phyloP scores from a whole-genome alignment of 2,797 vertebrate species.

The Pipistrellus pygmaeus region DNA sequence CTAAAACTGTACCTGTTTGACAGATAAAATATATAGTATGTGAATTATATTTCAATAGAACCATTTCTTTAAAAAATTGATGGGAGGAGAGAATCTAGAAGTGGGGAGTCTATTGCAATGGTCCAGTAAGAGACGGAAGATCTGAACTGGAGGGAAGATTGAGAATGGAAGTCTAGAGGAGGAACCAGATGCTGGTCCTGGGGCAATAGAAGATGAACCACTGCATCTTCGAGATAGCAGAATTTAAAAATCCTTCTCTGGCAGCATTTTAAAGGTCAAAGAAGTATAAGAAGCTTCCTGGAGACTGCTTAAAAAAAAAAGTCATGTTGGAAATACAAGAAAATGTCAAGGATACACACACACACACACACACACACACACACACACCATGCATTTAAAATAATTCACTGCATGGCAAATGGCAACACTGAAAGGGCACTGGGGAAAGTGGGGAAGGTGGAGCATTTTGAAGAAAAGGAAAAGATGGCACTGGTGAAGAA shows the following conservation, averaged over 20 bases:
- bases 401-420: background rate
- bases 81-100: background rate
- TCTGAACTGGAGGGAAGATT: background rate
- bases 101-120: background rate
- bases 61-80: background rate
- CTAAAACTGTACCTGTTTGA: background rate
- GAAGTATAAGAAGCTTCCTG: background rate
- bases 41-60: background rate
- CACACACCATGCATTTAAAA: background rate
- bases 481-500: background rate
- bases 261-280: constrained; percentile 20
- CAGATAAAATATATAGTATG: background rate
- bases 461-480: background rate
- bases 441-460: background rate
- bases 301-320: constrained; percentile 6
- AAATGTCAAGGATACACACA: background rate
- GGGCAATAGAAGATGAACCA: background rate
- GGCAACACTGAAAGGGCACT: background rate
- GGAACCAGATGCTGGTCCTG: too few relatives aligned
- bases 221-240: background rate
- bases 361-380: background rate
- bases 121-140: background rate
- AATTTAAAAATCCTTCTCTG: background rate
- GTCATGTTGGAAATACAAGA: background rate
- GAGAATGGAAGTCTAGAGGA: background rate